A percentile compares a stretch with the other conserved stretches of the same genome.
Conservation (phyloP, 2,113 vertebrate species). For the Bubo bubo region DNA sequence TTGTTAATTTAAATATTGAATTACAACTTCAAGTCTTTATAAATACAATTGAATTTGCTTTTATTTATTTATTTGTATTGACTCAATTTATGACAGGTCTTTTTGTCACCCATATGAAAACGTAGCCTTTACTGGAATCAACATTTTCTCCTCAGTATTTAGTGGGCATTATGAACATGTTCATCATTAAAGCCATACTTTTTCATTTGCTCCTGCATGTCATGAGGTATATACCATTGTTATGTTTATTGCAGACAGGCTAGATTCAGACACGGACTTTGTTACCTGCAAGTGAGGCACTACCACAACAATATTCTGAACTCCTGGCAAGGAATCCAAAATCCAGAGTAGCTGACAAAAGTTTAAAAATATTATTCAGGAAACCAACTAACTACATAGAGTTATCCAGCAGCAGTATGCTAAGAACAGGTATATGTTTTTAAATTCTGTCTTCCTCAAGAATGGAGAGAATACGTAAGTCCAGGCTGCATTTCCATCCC, state of each 20-base stretch:
- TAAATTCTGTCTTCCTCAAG: not conserved
- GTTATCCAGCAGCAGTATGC: not conserved
- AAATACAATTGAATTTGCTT: not conserved
- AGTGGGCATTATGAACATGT: not conserved
- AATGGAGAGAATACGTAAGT: not conserved
- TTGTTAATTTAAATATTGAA: not conserved
- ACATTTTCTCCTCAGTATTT: not conserved
- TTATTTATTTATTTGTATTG: not conserved
- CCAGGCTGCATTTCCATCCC: not conserved
- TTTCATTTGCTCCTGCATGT: not conserved
- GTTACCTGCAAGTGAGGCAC: not conserved
- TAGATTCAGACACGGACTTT: not conserved
- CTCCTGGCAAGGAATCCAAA: not conserved
- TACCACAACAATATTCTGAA: not conserved
- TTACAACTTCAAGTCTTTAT: not conserved
- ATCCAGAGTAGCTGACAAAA: not conserved
- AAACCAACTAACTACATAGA: not conserved
- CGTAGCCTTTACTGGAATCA: not conserved
- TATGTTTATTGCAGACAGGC: not conserved
- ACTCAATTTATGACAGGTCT: not conserved
- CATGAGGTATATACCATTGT: not conserved
- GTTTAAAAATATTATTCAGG: not conserved
- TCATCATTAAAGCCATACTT: not conserved
- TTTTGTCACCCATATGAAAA: not conserved
- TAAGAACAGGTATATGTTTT: not conserved